Conservation (phyloP, 2,888 invertebrate genomes). For the Phasia obesa region DNA sequence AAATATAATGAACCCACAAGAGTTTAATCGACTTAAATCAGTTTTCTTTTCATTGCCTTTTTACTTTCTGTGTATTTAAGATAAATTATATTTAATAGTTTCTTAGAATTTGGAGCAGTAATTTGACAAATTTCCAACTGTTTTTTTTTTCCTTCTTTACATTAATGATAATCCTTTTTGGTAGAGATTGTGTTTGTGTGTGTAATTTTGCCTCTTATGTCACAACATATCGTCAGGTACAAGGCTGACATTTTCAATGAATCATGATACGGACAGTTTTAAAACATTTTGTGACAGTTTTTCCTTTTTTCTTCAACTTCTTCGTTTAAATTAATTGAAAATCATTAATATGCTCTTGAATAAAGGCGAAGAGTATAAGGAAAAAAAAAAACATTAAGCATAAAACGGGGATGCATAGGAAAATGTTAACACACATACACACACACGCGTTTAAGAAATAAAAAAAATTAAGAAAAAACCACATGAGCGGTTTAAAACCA, state of each 20-base stretch:
- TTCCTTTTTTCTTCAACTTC: constrained; percentile 36
- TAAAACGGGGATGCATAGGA: constrained; percentile 48
- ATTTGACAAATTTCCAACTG: constrained; percentile 63
- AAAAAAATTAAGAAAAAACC: constrained; percentile 48
- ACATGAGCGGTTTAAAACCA: constrained; percentile 61
- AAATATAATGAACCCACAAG: not conserved
- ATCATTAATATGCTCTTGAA: constrained; percentile 66
- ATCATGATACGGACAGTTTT: constrained; percentile 59
- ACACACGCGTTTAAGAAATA: constrained; percentile 43
- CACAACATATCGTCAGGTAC: constrained; percentile 65
- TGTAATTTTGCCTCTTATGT: constrained; percentile 52
- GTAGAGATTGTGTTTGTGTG: constrained; percentile 4
- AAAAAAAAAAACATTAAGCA: constrained; percentile 15
- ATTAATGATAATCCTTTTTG: constrained; percentile 59
- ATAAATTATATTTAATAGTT: constrained; percentile 63
- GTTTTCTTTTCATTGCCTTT: constrained; percentile 4
- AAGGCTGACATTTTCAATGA: constrained; percentile 66
- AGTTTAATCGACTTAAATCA: constrained; percentile 35
- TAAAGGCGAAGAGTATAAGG: constrained; percentile 3
- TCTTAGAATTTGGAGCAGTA: constrained; percentile 61
- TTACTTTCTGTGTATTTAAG: constrained; percentile 34
- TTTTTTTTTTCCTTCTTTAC: constrained; percentile 13
- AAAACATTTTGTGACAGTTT: constrained; percentile 67
- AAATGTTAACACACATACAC: constrained; percentile 29
- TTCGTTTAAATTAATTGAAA: constrained; percentile 65